These are phyloP conservation scores for Stramonita haemastoma DNA, from an alignment of 2,888 invertebrate genomes.

Conservation along the genomic window DNA sequence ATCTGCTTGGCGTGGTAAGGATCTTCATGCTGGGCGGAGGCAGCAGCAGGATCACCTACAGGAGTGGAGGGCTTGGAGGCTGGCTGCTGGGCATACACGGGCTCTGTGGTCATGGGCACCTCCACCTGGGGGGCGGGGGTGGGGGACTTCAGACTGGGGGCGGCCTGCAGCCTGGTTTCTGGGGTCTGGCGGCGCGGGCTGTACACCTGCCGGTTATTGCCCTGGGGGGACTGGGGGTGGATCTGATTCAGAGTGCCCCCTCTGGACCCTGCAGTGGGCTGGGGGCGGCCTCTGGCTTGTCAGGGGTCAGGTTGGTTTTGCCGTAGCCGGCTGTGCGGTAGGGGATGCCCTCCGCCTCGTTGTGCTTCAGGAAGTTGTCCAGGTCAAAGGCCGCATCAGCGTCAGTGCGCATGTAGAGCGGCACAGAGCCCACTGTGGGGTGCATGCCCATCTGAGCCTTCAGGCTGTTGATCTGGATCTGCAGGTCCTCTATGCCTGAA, in stretches of 20 bases:
- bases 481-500: conserved; percentile 65
- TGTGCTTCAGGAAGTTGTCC: conserved; percentile 33
- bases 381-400: conserved; percentile 36
- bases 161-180: conserved; percentile 12
- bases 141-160: conserved; percentile 20
- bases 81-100: conserved; percentile 11
- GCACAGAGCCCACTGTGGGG: conserved; percentile 16
- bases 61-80: not conserved
- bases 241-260: conserved; percentile 6
- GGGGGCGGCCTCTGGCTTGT: not conserved
- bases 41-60: not conserved
- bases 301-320: not conserved
- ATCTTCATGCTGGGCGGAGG: not conserved
- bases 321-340: conserved; percentile 20
- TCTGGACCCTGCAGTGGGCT: not conserved
- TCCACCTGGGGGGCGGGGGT: not conserved
- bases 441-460: conserved; percentile 51
- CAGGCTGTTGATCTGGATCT: conserved; percentile 63
- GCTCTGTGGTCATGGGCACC: conserved; percentile 17
- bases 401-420: conserved; percentile 34
- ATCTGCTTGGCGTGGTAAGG: conserved; percentile 19
- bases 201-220: conserved; percentile 20
- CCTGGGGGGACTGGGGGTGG: not conserved
- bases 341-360: conserved; percentile 34
- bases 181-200: conserved; percentile 35